These are phyloP conservation scores for Dermatemys mawii DNA, from an alignment of 2,113 vertebrate species.

Conservation along the genomic window DNA sequence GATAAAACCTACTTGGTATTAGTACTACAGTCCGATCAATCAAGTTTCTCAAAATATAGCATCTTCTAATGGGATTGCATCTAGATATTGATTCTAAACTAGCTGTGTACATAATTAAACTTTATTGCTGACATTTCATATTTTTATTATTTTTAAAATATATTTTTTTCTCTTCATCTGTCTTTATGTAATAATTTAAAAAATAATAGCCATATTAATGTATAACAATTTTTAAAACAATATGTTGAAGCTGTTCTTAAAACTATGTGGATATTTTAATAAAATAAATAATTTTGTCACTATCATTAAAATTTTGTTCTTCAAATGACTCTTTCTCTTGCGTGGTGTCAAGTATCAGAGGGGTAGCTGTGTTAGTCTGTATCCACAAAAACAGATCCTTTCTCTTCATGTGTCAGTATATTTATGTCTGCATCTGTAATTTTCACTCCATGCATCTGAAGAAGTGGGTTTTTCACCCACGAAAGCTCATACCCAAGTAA, in stretches of 20 bases:
- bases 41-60: slow-evolving; percentile 50
- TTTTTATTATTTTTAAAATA: background rate
- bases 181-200: background rate
- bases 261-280: background rate
- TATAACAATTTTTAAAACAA: background rate
- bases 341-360: no score
- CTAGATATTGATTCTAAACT: slow-evolving; percentile 58
- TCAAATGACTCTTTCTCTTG: background rate
- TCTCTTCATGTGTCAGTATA: no score
- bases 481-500: no score
- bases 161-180: background rate
- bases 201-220: background rate
- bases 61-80: slow-evolving; percentile 54
- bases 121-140: background rate
- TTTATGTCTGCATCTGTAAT: no score
- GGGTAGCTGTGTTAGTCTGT: no score
- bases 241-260: background rate
- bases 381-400: no score
- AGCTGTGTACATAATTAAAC: slow-evolving; percentile 27
- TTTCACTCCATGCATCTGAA: no score
- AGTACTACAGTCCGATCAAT: slow-evolving; percentile 57
- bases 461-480: no score
- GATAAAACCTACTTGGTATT: slow-evolving; percentile 47
- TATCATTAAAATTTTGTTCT: background rate
- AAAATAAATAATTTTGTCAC: background rate